phyloP scores from a whole-genome alignment of 2,113 vertebrate species.

The Brachypteracias leptosomus region DNA sequence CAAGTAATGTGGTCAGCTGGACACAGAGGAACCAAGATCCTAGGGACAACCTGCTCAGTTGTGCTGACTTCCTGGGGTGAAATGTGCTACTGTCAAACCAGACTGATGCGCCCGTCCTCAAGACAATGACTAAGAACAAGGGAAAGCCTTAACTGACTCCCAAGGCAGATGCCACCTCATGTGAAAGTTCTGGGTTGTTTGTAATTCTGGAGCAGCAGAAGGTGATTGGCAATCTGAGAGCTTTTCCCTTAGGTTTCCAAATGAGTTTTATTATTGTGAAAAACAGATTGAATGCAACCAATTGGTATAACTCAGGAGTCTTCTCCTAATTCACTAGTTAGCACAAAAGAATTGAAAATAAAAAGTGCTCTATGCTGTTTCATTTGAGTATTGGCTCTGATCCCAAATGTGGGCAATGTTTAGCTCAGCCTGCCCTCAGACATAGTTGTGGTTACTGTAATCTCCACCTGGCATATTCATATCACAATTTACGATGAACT shows the following conservation, averaged over 20 bases:
- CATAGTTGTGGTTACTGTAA: neutral
- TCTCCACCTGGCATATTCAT: neutral
- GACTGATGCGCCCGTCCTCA: neutral
- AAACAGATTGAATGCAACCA: neutral
- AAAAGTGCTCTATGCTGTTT: neutral
- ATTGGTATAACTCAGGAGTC: neutral
- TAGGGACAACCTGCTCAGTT: neutral
- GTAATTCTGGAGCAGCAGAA: neutral
- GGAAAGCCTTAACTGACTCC: neutral
- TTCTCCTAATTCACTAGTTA: neutral
- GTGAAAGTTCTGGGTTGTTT: neutral
- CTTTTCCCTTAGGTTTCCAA: neutral
- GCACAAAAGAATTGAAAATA: neutral
- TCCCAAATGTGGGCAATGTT: neutral
- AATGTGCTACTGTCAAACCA: neutral
- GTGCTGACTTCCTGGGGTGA: neutral
- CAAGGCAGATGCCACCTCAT: neutral
- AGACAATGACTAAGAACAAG: neutral
- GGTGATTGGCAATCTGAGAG: neutral
- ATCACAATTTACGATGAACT: neutral
- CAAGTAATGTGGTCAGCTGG: neutral
- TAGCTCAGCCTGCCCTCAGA: neutral
- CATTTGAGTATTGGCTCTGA: neutral
- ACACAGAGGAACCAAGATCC: neutral
- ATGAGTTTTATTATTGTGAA: neutral